phyloP scores from a whole-genome alignment of 2,888 invertebrate genomes.

The Oxyscelio sp. region DNA sequence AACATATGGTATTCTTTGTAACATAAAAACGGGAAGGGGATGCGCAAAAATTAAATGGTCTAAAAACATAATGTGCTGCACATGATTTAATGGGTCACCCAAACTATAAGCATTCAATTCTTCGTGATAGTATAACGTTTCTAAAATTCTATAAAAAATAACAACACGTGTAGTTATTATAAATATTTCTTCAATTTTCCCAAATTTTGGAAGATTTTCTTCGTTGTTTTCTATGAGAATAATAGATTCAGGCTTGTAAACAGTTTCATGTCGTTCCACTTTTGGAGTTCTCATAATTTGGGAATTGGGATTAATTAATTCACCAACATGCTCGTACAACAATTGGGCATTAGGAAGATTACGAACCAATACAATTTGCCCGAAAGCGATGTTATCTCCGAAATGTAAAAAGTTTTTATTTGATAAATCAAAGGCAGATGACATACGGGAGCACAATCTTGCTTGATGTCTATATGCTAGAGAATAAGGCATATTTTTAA shows the following conservation, averaged over 20 bases:
- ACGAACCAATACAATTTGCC: too few relatives aligned
- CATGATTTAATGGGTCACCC: neutral
- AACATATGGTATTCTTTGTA: neutral
- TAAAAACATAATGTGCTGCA: constrained; percentile 1
- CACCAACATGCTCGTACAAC: neutral
- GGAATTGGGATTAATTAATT: neutral
- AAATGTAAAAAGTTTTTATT: constrained; percentile 56
- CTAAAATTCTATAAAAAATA: constrained; percentile 30
- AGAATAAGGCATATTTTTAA: too few relatives aligned
- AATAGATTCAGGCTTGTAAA: constrained; percentile 30
- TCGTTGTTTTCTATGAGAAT: constrained; percentile 33
- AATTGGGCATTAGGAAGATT: constrained; percentile 23
- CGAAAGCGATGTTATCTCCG: constrained; percentile 49
- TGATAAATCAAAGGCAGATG: neutral
- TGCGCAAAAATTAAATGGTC: constrained; percentile 11
- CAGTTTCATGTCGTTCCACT: constrained; percentile 37
- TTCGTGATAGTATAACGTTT: constrained; percentile 46
- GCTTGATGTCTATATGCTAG: too few relatives aligned
- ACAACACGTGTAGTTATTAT: constrained; percentile 11
- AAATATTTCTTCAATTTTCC: constrained; percentile 20
- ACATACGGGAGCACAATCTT: constrained; percentile 46
- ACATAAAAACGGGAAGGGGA: constrained; percentile 1
- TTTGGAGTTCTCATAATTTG: constrained; percentile 23
- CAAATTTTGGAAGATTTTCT: constrained; percentile 29
- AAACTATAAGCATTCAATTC: constrained; percentile 64